Percentiles rank a stretch among this genome's conserved stretches.
Conservation (phyloP, 2,888 invertebrate species). For the Desoria tigrina region DNA sequence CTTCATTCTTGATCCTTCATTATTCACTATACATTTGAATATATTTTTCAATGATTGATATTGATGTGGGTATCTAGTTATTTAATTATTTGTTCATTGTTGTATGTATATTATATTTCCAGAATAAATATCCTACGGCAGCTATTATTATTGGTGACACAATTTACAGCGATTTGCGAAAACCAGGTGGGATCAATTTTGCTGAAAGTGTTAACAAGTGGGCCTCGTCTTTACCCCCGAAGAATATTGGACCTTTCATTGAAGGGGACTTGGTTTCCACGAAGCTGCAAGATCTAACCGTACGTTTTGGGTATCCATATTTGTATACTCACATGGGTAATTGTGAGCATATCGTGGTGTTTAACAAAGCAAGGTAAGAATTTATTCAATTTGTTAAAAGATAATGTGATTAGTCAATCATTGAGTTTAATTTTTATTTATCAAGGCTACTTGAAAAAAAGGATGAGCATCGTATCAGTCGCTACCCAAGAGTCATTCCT, state of each 20-base stretch:
- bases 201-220: constrained; percentile 67
- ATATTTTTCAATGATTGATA: too few species aligned
- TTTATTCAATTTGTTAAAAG: too few species aligned
- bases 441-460: constrained; percentile 32
- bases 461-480: constrained; percentile 24
- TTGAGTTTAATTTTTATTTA: too few species aligned
- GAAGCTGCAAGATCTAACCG: constrained; percentile 60
- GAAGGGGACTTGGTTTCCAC: constrained; percentile 56
- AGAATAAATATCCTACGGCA: constrained; percentile 69
- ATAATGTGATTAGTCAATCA: too few species aligned
- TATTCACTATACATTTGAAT: too few species aligned
- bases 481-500: constrained; percentile 32
- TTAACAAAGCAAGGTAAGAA: constrained; percentile 69
- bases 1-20: too few species aligned
- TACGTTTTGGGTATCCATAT: constrained; percentile 70
- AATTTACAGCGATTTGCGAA: constrained; percentile 75
- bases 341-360: constrained; percentile 85
- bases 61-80: too few species aligned
- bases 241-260: constrained; percentile 56
- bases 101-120: constrained; percentile 52
- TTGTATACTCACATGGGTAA: constrained; percentile 83
- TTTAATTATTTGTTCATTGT: too few species aligned
- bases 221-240: constrained; percentile 58
- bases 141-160: constrained; percentile 76
- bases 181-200: constrained; percentile 65